Evolutionary conservation across 2,888 invertebrate genomes (phyloP), one percentile per base, ranked within the genome.

Genomic region (Acanthococcus lagerstroemiae): DNA sequence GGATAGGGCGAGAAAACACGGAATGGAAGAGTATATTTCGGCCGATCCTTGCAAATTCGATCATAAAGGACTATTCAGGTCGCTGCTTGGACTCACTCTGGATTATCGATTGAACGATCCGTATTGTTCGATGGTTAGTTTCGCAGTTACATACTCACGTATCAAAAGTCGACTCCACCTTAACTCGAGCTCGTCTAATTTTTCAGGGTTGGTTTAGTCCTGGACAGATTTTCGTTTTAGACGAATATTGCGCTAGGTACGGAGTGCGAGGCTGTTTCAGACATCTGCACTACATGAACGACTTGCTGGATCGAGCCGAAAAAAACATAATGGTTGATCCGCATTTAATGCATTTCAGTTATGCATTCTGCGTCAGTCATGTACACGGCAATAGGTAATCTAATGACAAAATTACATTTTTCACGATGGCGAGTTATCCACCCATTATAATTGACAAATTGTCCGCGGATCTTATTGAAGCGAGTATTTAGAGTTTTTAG

Each of bases 291-390:
- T 97, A 97, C 78, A 83, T 99, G 68, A 88, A 88, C 69, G 97
- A 99, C 77, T 83, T 99, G 56, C 81, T 99, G 72, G 95, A 95
- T 75, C 84, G 93, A 69, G 94, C 95, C 0, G 95, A 97, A 77
- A 91, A 92, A 73, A 80, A 80, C 69, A 83, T 90, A 72, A 92
- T 97, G 82, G 95, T 99, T 69, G 99, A 99, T 79, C 99, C 99
- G 0, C 97, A 95, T 0, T 82, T 99, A 69, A 95, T 99, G 76
- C 97, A 99, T 80, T 99, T 93, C 80, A 95, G 95, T 74, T 99
- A 97, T 79, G 97, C 97, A 54, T 99, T 96, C 81, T 99, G 99
- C 79, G 97, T 97, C 65, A 95, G 93, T 73, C 99, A 99, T 78
- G 97, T 99, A 9, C 95, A 97, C 76, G 99, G 99, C 70, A 99